Evolutionary conservation across 92 coral and sea anemone genomes (phyloP), one percentile per base, ranked within the genome.

Genomic region (Muricea muricata): DNA sequence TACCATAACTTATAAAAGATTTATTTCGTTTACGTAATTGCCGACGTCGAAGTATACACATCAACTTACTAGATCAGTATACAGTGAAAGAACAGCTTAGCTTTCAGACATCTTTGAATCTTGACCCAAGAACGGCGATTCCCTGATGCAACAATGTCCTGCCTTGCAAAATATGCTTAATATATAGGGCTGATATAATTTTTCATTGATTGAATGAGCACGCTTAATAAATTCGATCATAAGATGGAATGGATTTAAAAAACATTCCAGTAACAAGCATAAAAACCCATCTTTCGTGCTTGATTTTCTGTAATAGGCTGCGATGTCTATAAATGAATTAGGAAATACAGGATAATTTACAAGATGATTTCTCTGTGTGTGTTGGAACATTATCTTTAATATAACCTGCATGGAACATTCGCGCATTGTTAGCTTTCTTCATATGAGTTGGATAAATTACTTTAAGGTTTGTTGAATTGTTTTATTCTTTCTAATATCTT

Each of bases 181-280:
- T 63, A 63, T 30, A 63, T 30, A 63, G 18, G 70, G 37, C 37
- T 25, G 70, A 63, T 63, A 63, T 63, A 32, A 63, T 63, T 63
- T 63, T 63, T 63, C 70, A 13, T 6, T 63, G 18, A 63, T 63
- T 63, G 70, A 63, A 52, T 39, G 57, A 45, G 26, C 61, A n/a
- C 18, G 37, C 10, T 75, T 75, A 75, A 75, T 75, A 75, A 75
- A 75, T 75, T 75, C 80, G 80, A 75, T 75, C 65, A 75, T 71
- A 20, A 47, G 80, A 75, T 35, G 65, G 65, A 75, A 75, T 75
- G 52, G 80, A 50, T 47, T 75, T 52, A 24, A 40, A 50, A 47
- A 75, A 75, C 80, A 75, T 75, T 24, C 18, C 65, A 26, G 39
- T 75, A 75, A 50, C 63, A 29, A 47, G 65, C 63, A 10, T 75